Base-by-base conservation (phyloP, 2,888 invertebrate species). In the Euphydryas editha region DNA sequence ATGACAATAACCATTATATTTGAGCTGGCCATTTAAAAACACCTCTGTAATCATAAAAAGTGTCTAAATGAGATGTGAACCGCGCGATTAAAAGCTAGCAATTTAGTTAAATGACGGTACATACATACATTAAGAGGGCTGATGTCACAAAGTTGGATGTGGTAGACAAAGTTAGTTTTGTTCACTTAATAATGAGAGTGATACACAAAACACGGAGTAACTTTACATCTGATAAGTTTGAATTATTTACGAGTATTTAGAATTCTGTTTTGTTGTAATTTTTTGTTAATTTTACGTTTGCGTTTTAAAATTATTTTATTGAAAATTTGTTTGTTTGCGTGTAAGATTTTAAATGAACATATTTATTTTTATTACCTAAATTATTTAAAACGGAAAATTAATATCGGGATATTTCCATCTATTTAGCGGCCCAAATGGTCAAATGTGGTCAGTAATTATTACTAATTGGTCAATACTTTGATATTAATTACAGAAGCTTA, bases 21-120 rank as follows among this genome's bases (percentile, higher is more conserved):
- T 44, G 59, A 62, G 59, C 18, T 60, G 58, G 55, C 55, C 59
- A 60, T 69, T 67, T 69, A 56, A 66, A 62, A 66, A 73, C 73
- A 76, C 70, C 74, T 70, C 69, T 69, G 75, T 71, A 81, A 81
- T 81, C 79, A 78, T 85, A 84, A 85, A 85, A 87, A 85, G 79
- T 73, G 75, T 76, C 79, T 80, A 84, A 87, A 87, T 87, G 86
- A 86, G 85, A 85, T 86, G 86, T 84, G 84, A 86, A 85, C 83
- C 82, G 72, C 75, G 79, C 83, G 81, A 86, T 87, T 88, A 82
- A 79, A 84, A 81, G 80, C 81, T 75, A 79, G 81, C 81, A 84
- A 87, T 86, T 86, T 82, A 77, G 77, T 74, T 77, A 82, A 86
- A 86, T 85, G 83, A 80, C 78, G 77, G 73, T 70, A 67, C 72